Base-by-base conservation (phyloP, 2,113 vertebrate genomes). In the Melanerpes formicivorus region DNA sequence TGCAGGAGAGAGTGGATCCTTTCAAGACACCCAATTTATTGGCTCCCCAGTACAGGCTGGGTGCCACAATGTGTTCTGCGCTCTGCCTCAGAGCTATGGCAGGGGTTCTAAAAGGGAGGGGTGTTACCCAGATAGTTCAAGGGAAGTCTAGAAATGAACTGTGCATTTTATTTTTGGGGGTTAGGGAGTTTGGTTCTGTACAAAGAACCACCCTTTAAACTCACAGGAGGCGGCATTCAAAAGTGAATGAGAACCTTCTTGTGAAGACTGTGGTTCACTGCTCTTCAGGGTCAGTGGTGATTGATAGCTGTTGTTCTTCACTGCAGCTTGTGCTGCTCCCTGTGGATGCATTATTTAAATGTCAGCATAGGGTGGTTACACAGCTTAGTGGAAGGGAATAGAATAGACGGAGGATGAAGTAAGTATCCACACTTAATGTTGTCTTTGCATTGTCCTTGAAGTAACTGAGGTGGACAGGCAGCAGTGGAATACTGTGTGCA, bases 31-130 rank as follows among this genome's bases (percentile, higher is more conserved):
- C 67, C 34, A 30, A 21, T 34, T 48, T 40, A 27, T 74, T 63
- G 66, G 54, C 58, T 79, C 9, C 32, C 11, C 26, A 15, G 13
- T 18, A 9, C 22, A 88, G 34, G 30, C 69, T 34, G 37, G 5
- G 42, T 37, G n/a, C n/a, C 32, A 3, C 0, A 0, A 15, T 30
- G 37, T 44, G 0, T 65, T 59, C 64, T 50, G 15, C 12, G 27
- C 40, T 29, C 25, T 7, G 25, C 46, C 59, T 55, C 7, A 5
- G 22, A 29, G 32, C 12, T 26, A 13, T 37, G 17, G 0, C 1
- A 26, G 26, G 4, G 21, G 16, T 37, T 52, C 34, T 44, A 19
- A 26, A 76, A 70, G 37, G 32, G 30, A 71, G 6, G 7, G 44
- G 5, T 23, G 40, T 69, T 29, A 44, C 40, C 40, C 40, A 77